Base-by-base conservation (phyloP, 1,140 invertebrate species). In the Colletes latitarsis region DNA sequence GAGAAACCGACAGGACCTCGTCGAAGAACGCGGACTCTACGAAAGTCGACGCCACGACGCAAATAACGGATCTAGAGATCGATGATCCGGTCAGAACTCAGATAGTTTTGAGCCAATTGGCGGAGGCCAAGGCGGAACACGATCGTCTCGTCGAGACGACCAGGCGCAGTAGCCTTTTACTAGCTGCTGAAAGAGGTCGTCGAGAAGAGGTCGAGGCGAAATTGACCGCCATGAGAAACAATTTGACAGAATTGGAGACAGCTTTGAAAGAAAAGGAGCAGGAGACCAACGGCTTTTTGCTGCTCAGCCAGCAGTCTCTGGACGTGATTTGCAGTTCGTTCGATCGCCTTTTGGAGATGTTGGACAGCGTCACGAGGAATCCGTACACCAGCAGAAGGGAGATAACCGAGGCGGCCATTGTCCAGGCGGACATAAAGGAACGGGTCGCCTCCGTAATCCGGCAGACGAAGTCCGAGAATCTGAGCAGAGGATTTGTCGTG, bases 401-500 rank as follows among this genome's bases (percentile, higher is more conserved):
- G 15, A 41, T 19, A 0, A 43, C 6, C 0, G 43, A 55, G 21
- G 73, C 49, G 5, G 52, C 58, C 19, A 60, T 73, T 10, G 74
- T 63, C 4, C 84, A 46, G 10, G 79, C 84, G 1, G 85, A 89
- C 4, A 88, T 93, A 6, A 88, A 81, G 41, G 77, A 81, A 17
- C 75, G 76, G 6, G 75, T 93, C 8, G 82, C 81, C 0, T 85
- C 82, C 4, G 64, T 93, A 0, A 90, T 93, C 14, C 83, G 92
- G 0, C 88, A 92, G 41, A 93, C 92, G 0, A 93, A 92, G 52
- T 93, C 92, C 0, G 93, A 93, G 49, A 90, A 88, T n/a, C 72
- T 90, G 8, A 77, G 85, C 58, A 75, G 85, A 0, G 88, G 84
- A 4, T 83, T 80, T 14, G 64, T 68, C 8, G 77, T 76, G 21